Evolutionary conservation across 1,140 invertebrate species (phyloP), one percentile per base, ranked within the genome.

Genomic region (Chrysomallon squamiferum): DNA sequence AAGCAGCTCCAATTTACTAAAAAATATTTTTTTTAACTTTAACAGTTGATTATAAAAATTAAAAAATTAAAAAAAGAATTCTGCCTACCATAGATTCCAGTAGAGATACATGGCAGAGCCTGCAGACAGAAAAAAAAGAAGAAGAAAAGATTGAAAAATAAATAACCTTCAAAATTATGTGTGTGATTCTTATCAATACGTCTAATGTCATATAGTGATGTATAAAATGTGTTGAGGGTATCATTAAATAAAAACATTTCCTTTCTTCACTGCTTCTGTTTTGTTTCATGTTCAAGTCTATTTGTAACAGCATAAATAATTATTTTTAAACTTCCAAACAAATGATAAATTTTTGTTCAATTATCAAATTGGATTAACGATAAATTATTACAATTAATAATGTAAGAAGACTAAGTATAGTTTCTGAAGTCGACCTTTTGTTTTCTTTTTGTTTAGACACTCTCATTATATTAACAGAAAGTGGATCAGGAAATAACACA

Each of bases 21-120:
- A n/a, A n/a, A n/a, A n/a, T n/a, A n/a, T n/a, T n/a, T n/a, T n/a
- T n/a, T n/a, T n/a, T n/a, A n/a, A n/a, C n/a, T n/a, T n/a, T n/a
- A n/a, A n/a, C n/a, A n/a, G n/a, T n/a, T n/a, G n/a, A n/a, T n/a
- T n/a, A n/a, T n/a, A n/a, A n/a, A n/a, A n/a, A n/a, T n/a, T n/a
- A n/a, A n/a, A n/a, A n/a, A n/a, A n/a, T n/a, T n/a, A n/a, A n/a
- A n/a, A n/a, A n/a, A n/a, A n/a, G n/a, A n/a, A n/a, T n/a, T n/a
- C n/a, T n/a, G n/a, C 74, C 74, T 72, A 86, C 85, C 92, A 87
- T 94, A 95, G 65, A 94, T 88, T 15, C 93, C 93, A 58, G 93
- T 95, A 0, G 92, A 93, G 76, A 95, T 93, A 71, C 93, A 95
- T 22, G 93, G 93, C 82, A 95, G 94, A 20, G 86, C 85, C 81